Evolutionary conservation across 2,113 vertebrate genomes (phyloP), one percentile per base, ranked within the genome.

Genomic region (Oxygymnocypris stewartii): DNA sequence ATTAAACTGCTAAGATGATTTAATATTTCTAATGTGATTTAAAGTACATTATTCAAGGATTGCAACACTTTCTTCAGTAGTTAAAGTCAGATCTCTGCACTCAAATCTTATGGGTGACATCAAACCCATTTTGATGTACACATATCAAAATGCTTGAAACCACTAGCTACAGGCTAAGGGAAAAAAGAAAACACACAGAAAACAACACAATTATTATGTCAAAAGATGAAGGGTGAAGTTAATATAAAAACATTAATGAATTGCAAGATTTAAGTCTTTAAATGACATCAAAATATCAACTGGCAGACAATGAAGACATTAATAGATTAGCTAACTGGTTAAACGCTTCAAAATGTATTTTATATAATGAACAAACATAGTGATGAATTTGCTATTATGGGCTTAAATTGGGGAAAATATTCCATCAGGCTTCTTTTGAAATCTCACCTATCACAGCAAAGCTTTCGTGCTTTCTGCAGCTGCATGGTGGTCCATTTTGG

Each of bases 401-500:
- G 73, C 23, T 76, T 76, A 47, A 49, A 83, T n/a, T n/a, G 12
- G 25, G 69, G 31, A 73, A 40, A 11, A 42, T 42, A 42, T 73
- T 73, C 9, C 20, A n/a, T 42, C 37, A 12, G 37, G 37, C 59
- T 25, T 65, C 23, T 25, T 40, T 79, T 74, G 81, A 82, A 44
- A 81, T 85, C 94, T 96, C 95, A 99, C 97, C 96, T 94, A 86
- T 96, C 93, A 51, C 91, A 91, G 93, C 96, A 97, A 90, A 98
- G 86, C 91, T 95, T 96, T 73, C 93, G 95, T 87, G 97, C 96
- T 91, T 96, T 97, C 91, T 95, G 94, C 91, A 99, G 92, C 85
- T 99, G 97, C 85, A 90, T 90, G 90, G 95, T 93, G 88, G 94
- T 97, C 97, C 97, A 99, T 85, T 97, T 97, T 83, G 97, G 97